phyloP scores from a whole-genome alignment of 1,140 invertebrate genomes.

The Drosophila arizonae region DNA sequence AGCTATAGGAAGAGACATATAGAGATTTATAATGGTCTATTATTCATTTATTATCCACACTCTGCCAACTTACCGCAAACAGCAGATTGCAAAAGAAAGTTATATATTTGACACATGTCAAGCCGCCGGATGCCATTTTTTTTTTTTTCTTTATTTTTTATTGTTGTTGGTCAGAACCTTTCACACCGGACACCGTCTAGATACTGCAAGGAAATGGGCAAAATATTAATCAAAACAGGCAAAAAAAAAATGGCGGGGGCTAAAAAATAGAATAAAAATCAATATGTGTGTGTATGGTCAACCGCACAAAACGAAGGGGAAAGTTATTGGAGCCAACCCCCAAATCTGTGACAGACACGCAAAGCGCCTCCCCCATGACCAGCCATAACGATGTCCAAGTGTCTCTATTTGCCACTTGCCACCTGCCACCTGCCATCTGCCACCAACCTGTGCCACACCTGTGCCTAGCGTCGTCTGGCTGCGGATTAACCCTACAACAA shows the following conservation, averaged over 20 bases:
- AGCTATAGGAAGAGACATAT: conserved; percentile 85
- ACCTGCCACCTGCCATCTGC: conserved; percentile 3
- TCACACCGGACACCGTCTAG: conserved; percentile 8
- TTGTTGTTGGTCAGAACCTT: conserved; percentile 17
- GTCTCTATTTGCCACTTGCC: conserved; percentile 22
- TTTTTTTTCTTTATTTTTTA: neutral
- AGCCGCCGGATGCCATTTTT: conserved; percentile 86
- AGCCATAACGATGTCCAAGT: conserved; percentile 6
- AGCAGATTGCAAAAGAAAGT: conserved; percentile 93
- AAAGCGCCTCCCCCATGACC: conserved; percentile 27
- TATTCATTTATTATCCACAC: neutral
- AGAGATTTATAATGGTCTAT: conserved; percentile 58
- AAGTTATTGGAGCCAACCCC: conserved; percentile 54
- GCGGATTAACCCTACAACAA: conserved; percentile 51
- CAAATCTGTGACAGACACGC: conserved; percentile 62
- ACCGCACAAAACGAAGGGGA: conserved; percentile 40
- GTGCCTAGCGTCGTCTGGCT: conserved; percentile 43
- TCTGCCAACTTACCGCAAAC: conserved; percentile 90
- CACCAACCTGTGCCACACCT: conserved; percentile 22
- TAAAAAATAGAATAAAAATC: conserved; percentile 43
- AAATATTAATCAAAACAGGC: conserved; percentile 50
- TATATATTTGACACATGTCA: conserved; percentile 91
- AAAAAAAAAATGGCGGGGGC: neutral
- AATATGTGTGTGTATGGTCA: conserved; percentile 56
- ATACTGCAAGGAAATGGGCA: conserved; percentile 41